Evolutionary conservation across 2,888 invertebrate genomes (phyloP), one percentile per base, ranked within the genome.

Genomic region (Dolichopus griseipennis): DNA sequence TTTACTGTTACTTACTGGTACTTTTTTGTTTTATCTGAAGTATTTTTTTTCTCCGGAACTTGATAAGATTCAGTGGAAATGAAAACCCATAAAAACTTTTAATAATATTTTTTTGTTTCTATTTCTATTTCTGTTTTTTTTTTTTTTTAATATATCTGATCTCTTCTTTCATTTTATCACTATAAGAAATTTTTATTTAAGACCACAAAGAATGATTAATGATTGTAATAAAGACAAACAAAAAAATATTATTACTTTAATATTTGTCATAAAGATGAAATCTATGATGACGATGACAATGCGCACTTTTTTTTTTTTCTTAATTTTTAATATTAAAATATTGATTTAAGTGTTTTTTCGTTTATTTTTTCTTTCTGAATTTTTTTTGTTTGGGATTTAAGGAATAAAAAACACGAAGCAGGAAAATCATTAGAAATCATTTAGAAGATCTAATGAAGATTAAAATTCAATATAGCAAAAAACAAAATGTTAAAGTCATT

Each of bases 251-350:
- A 52, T 52, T 52, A n/a, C 18, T 18, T 52, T 52, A 52, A 52
- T 52, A 52, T 52, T 52, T 52, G 18, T 18, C 52, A 52, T 52
- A 52, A 52, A 18, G 52, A 52, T 18, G 15, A 52, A 12, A 52
- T 18, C 18, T 12, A 52, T 52, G 52, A 52, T 52, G 52, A 52
- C 18, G 15, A 52, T 52, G 52, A 52, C 18, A 18, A 52, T 52
- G 52, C 15, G 41, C 41, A 12, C 41, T 27, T 27, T 27, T 27
- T 27, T 27, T 27, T 27, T 27, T 27, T 27, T 27, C 8, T 41
- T n/a, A n/a, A n/a, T 41, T 41, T 18, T 52, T 52, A 52, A 52
- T 52, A 52, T 52, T 52, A 52, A 52, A 52, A 52, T 52, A 52
- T 52, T 52, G 52, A 52, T 52, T 52, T 52, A 18, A 12, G 52